Evolutionary conservation across 2,888 invertebrate genomes (phyloP), one percentile per base, ranked within the genome.

Genomic region (Lepidonotus clava): DNA sequence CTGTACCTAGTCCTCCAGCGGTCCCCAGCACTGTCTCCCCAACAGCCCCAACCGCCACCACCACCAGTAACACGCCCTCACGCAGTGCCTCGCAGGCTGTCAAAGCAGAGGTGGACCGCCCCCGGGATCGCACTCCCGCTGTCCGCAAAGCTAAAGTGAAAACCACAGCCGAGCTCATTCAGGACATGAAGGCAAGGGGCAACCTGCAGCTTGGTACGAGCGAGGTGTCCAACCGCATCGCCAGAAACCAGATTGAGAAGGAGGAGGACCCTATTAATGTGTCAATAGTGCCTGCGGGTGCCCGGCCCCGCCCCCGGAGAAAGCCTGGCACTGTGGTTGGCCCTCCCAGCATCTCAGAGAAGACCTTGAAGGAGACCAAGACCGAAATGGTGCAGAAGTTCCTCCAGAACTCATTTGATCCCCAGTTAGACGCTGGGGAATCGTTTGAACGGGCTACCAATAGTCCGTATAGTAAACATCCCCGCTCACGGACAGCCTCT

Each of bases 131-230:
- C 56, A 24, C 76, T 40, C 34, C 34, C 28, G 24, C 85, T 11
- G 83, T 41, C 21, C 32, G 91, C 83, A 91, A 91, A 87, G 91
- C 96, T 32, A 94, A 94, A 91, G 94, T 96, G 77, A 96, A 96
- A 94, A 97, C 96, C 38, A 98, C 97, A 0, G 96, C 97, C 92
- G 97, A 98, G 94, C 94, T 98, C 86, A 95, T 97, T 87, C 97
- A 96, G 85, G 96, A 97, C 94, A 95, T 97, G 53, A 95, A 89
- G 95, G 96, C 93, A 93, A 95, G 92, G 93, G 95, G 91, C 84
- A 91, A 87, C 18, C 40, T 89, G 24, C 84, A 89, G 67, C 87
- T 93, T 1, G 86, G 87, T 41, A 66, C 51, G 61, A 92, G 91
- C 87, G 91, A 90, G 66, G 91, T 93, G 14, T 91, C 93, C n/a